phyloP scores from a whole-genome alignment of 2,113 vertebrate genomes.

The Heterocephalus glaber region DNA sequence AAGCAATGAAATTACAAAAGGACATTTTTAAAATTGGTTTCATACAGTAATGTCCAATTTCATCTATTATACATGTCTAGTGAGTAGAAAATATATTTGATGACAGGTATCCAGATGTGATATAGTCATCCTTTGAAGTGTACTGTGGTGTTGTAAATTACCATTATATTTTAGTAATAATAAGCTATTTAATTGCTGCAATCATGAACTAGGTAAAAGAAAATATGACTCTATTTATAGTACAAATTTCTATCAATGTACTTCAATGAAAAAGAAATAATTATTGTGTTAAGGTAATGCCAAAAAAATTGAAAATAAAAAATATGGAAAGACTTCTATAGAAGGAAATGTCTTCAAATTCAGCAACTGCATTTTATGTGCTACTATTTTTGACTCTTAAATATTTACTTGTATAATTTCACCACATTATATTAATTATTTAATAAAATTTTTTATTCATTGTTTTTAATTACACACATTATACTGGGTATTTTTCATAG shows the following conservation, averaged over 20 bases:
- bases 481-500: background rate
- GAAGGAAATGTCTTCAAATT: background rate
- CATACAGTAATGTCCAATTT: background rate
- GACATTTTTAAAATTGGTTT: background rate
- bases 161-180: background rate
- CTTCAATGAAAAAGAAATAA: background rate
- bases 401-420: background rate
- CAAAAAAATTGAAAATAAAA: background rate
- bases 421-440: background rate
- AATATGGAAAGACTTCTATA: background rate
- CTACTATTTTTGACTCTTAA: background rate
- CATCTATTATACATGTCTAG: background rate
- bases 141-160: background rate
- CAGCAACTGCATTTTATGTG: background rate
- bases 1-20: background rate
- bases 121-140: background rate
- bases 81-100: background rate
- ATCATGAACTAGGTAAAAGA: background rate
- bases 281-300: background rate
- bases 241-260: background rate
- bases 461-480: background rate
- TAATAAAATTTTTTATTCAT: background rate
- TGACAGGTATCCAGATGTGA: background rate
- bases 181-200: background rate
- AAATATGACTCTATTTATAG: background rate